Evolutionary conservation across 2,888 invertebrate species (phyloP), one percentile per base, ranked within the genome.

Genomic region (Bellardia bayeri): DNA sequence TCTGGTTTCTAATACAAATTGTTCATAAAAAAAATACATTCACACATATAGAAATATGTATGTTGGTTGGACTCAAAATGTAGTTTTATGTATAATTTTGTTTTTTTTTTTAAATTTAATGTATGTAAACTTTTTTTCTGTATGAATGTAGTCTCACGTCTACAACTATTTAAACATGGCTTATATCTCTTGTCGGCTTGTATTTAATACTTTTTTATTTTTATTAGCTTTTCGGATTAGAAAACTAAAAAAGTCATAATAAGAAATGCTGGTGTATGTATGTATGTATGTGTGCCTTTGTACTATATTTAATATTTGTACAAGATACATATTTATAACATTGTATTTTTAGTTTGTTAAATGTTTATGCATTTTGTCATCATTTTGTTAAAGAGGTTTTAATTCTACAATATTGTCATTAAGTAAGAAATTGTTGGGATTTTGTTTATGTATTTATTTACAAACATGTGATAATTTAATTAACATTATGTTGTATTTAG

Each of bases 401-500:
- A 71, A n/a, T 69, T 51, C 78, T 49, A 37, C 33, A 71, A 63
- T 40, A 68, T 78, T 82, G 61, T 78, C 74, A 42, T 42, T 64
- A 74, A 45, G 56, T 63, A 40, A 71, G 81, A 76, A 78, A 79
- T 69, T 81, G 54, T 68, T 54, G 11, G 40, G n/a, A 49, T 61
- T 68, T 63, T 54, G n/a, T 75, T 61, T 63, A 23, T n/a, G 11
- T 30, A 14, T 40, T 56, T 63, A 30, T 85, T 14, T 49, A 33
- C 63, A 72, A 8, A 56, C n/a, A n/a, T 61, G 84, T 82, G 84
- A 82, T 87, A 87, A 87, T 85, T 87, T 74, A 87, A 87, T 87
- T 87, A 87, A 72, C 84, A 56, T 66, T 75, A 54, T 58, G 76
- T 80, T 82, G n/a, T 45, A 37, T 56, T 56, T 66, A 16, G 14